A percentile compares a stretch with the other conserved stretches of the same genome.
phyloP scores from a whole-genome alignment of 2,888 invertebrate species.

The Nemoura dubitans region DNA sequence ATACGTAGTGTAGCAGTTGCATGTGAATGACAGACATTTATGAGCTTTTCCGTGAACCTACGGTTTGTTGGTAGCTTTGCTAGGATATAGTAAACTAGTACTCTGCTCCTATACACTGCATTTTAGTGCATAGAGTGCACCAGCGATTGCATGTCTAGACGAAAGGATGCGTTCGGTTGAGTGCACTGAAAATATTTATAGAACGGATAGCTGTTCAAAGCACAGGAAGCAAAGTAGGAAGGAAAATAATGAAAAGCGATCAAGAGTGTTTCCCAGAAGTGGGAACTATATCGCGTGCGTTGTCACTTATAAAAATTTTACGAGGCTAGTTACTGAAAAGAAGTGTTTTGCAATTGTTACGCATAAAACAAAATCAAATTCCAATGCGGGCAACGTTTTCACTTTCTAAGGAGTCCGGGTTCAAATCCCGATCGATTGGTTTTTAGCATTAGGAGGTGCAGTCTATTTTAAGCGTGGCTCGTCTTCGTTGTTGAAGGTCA shows the following conservation, averaged over 20 bases:
- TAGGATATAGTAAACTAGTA: background rate
- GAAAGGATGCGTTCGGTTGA: slow-evolving; percentile 1
- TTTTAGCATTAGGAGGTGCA: background rate
- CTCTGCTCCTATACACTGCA: background rate
- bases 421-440: background rate
- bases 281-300: too few relatives aligned
- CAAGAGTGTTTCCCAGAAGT: too few relatives aligned
- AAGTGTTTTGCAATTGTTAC: too few relatives aligned
- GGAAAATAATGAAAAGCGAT: background rate
- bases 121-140: background rate
- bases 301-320: too few relatives aligned
- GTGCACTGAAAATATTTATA: background rate
- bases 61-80: background rate
- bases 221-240: slow-evolving; percentile 9
- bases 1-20: too few relatives aligned
- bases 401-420: background rate
- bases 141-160: background rate
- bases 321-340: too few relatives aligned
- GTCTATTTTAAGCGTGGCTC: background rate
- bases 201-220: background rate
- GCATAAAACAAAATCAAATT: too few relatives aligned
- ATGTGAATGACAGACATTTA: background rate
- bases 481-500: background rate
- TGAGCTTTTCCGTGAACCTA: background rate
- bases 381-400: background rate